Evolutionary conservation across 2,113 vertebrate species (phyloP), one percentile per base, ranked within the genome.

Genomic region (Ammodytes dubius): DNA sequence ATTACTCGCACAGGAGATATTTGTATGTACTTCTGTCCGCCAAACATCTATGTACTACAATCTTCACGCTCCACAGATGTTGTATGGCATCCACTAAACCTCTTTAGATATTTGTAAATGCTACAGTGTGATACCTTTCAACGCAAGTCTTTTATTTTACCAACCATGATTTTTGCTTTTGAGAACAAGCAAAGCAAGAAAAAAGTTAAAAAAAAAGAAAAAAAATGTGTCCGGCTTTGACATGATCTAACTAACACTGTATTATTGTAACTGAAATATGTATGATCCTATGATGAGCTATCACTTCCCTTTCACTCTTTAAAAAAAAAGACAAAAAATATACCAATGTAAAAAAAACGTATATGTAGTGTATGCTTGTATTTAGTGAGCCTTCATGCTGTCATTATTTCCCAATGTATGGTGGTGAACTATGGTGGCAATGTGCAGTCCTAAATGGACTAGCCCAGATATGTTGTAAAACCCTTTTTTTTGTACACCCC

Each of bases 281-380:
- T 95, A 94, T 94, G 95, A 92, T 92, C 89, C 88, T 95, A 94
- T 94, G 89, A 94, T 93, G 90, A 93, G 88, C 86, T 93, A 78
- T 93, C 91, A 91, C 92, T 91, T 92, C 91, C 91, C 85, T 92
- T 91, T 92, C 92, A 90, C 88, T 89, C 83, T 76, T 84, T 88
- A 80, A 91, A 84, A 84, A 84, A 79, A 82, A 82, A 70, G 10
- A 74, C 81, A 88, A 93, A 92, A 90, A 89, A 90, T 50, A 85
- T 61, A 70, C 88, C 72, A 83, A 81, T 94, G 91, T 93, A 87
- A 88, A 92, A 92, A 78, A 80, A 83, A 84, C 10, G 70, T 96
- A 94, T 92, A 94, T 96, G 95, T 96, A 94, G 83, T 95, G 93
- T 95, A 95, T 94, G 93, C 93, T 95, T 94, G 94, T 96, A 91